These are phyloP conservation scores for Bubo bubo DNA, from an alignment of 2,113 vertebrate genomes.

Conservation along the genomic window DNA sequence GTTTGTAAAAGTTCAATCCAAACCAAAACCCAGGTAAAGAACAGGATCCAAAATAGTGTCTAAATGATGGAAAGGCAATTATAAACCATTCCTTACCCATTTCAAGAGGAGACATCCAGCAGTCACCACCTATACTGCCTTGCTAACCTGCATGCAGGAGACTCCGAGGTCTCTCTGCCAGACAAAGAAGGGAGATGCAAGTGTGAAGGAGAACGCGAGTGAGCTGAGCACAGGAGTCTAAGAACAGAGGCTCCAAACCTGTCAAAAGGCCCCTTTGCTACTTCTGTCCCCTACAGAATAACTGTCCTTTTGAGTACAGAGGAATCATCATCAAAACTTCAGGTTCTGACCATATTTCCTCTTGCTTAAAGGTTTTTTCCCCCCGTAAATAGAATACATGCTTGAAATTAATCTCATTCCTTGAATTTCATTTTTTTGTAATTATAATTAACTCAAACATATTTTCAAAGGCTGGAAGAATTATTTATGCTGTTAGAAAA, in stretches of 20 bases:
- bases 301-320: neutral
- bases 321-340: neutral
- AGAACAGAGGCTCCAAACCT: neutral
- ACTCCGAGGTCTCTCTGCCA: neutral
- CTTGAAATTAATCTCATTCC: neutral
- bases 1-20: neutral
- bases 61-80: neutral
- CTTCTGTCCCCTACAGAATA: neutral
- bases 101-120: neutral
- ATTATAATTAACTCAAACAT: neutral
- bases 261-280: neutral
- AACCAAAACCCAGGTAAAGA: neutral
- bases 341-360: neutral
- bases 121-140: neutral
- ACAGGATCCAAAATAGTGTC: accelerated
- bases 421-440: neutral
- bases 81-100: neutral
- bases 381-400: accelerated
- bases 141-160: neutral
- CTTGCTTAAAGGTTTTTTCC: neutral
- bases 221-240: neutral
- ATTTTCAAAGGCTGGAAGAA: neutral
- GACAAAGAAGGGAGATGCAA: neutral
- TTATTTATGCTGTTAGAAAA: neutral
- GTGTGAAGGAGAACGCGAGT: accelerated